Evolutionary conservation across 2,888 invertebrate genomes (phyloP), one percentile per base, ranked within the genome.

Genomic region (Drosophila anomalata): DNA sequence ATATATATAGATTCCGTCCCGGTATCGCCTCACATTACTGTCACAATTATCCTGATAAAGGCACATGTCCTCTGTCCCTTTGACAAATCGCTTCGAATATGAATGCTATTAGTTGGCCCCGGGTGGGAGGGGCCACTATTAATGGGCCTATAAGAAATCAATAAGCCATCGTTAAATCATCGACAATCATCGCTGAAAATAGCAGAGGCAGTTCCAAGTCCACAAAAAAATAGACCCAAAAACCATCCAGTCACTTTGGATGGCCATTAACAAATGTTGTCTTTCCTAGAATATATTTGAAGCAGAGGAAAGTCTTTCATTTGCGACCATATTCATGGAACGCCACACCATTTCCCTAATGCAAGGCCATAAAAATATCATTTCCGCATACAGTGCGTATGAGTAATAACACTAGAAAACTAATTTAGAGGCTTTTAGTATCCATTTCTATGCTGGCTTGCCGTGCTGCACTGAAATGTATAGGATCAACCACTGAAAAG

Each of bases 111-210:
- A 46, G 61, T 46, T 50, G 39, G 22, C 12, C 36, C 36, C 2
- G 36, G n/a, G 20, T 17, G 17, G 29, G 41, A 8, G 2, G 36
- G 46, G 9, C 36, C 39, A 31, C 65, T 70, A 62, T 70, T 70
- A 72, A 62, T 72, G 72, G 63, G 63, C 54, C 72, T 12, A 48
- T 51, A 55, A 47, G 65, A 72, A 72, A 72, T 72, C 69, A 72
- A 71, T 70, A 70, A 70, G 54, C 29, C 51, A 47, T 17, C 55
- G 31, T 47, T 65, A 68, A 70, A 60, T 60, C 60, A 71, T 72
- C 54, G 39, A 42, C 53, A 55, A 65, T 55, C 65, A 65, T 41
- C 39, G 22, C 53, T 61, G 17, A 44, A 47, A 58, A 52, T 47
- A 41, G 58, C 31, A 26, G 51, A 20, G 41, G 41, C 22, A 42